Evolutionary conservation across 2,113 vertebrate species (phyloP), one percentile per base, ranked within the genome.

Genomic region (Psittacus erithacus): DNA sequence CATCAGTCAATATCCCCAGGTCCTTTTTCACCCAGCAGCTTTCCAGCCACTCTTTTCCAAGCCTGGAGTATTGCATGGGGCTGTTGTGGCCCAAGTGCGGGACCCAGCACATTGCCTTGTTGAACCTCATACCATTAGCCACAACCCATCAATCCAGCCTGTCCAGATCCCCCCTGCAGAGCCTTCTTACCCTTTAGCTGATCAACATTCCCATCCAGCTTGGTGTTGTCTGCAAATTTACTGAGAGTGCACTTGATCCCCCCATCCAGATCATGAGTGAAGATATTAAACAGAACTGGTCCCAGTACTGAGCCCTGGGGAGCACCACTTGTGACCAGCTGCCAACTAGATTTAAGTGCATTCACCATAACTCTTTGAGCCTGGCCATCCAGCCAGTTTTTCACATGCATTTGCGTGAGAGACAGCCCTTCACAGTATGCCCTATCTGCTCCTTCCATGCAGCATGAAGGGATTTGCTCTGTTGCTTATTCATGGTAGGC

Each of bases 101-200:
- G 35, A 50, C 31, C 17, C 0, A 0, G 4, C 29, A 19, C 7
- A 71, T 10, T 3, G 18, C 17, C 43, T 23, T 65, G 20, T 2
- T 15, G 28, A 41, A 31, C 2, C 33, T 75, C 39, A 29, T 29
- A 15, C 2, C 17, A 2, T 1, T 65, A 35, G 4, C 20, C 60
- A 44, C 1, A 0, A 25, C 15, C 19, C 73, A 47, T 31, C 0
- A 0, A 20, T 67, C 24, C 73, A 92, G 46, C 35, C 73, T 43
- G 27, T 33, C 20, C 35, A 29, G 41, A 17, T 33, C 17, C 47
- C 47, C n/a, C 62, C 46, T 63, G 24, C 4, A 75, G 33, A 75
- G 10, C 38, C 11, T 15, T 59, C 4, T 74, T 59, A 25, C 9
- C n/a, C 10, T 85, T 20, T 4, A 59, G 59, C 11, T 68, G 27